Evolutionary conservation across 1,140 invertebrate genomes (phyloP), one percentile per base, ranked within the genome.

Genomic region (Aphaenogaster ashmeadi): DNA sequence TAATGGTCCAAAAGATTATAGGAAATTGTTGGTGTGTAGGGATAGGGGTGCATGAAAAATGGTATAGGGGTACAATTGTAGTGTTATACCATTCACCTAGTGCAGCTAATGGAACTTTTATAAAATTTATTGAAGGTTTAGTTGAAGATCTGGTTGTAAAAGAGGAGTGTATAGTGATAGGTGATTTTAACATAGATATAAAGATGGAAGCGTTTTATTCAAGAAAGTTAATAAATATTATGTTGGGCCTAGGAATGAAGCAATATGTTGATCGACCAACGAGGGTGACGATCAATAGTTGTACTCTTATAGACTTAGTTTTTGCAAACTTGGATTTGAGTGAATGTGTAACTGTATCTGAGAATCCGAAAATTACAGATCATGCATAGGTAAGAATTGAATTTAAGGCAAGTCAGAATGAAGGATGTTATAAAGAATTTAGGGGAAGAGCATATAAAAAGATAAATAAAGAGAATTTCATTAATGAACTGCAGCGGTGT

Each of bases 331-430:
- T 54, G 50, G 11, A 47, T 60, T 36, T 41, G 27, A 50, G 47
- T 79, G 47, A 79, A 6, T 21, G 56, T 66, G 60, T 64, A 52
- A 66, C 15, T 38, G 18, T 64, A 27, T 1, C 33, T 15, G 18
- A 47, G 56, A 78, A 79, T 58, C 77, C 4, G n/a, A 79, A 52
- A 66, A 66, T 79, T 13, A 79, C 60, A n/a, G 77, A 66, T n/a
- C n/a, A n/a, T n/a, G n/a, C n/a, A n/a, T n/a, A n/a, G n/a, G n/a
- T 66, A 47, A 66, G 15, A 44, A 66, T 79, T 79, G 7, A 79
- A 64, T 62, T 64, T 64, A 33, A 27, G 3, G 11, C 21, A 13
- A n/a, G n/a, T n/a, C n/a, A n/a, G n/a, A n/a, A n/a, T n/a, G n/a
- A n/a, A n/a, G n/a, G n/a, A n/a, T n/a, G n/a, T n/a, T n/a, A n/a